Evolutionary conservation across 2,797 vertebrate species (phyloP).

Genomic region (Galago senegalensis): DNA sequence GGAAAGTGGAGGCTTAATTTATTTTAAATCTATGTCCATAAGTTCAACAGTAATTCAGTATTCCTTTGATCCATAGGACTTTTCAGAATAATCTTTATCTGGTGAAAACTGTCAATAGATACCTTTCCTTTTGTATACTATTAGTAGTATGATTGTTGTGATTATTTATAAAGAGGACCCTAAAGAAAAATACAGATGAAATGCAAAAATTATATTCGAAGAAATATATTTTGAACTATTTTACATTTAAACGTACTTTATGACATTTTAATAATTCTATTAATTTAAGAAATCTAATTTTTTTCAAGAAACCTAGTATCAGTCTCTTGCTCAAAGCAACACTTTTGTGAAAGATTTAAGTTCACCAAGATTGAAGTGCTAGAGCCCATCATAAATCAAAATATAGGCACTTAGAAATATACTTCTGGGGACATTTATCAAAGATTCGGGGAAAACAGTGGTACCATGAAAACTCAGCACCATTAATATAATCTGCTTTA

Average conservation of each 20-base stretch:
- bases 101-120: neutral
- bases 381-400: neutral
- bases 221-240: neutral
- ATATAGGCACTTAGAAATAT: neutral
- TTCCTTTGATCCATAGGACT: conserved; percentile 31
- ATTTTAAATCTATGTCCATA: conserved; percentile 23
- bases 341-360: neutral
- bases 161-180: neutral
- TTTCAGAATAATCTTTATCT: conserved; percentile 10
- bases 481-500: neutral
- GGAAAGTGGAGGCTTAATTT: conserved; percentile 25
- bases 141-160: neutral
- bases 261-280: neutral
- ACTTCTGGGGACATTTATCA: neutral
- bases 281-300: neutral
- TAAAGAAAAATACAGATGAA: neutral
- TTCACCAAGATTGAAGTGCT: conserved; percentile 32
- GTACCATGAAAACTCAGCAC: neutral
- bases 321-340: neutral
- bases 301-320: neutral
- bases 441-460: neutral
- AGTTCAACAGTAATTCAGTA: neutral
- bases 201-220: neutral
- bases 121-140: neutral
- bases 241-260: conserved; percentile 38